Base-by-base conservation (phyloP, 2,888 invertebrate genomes). In the Agrenia bidenticulata region DNA sequence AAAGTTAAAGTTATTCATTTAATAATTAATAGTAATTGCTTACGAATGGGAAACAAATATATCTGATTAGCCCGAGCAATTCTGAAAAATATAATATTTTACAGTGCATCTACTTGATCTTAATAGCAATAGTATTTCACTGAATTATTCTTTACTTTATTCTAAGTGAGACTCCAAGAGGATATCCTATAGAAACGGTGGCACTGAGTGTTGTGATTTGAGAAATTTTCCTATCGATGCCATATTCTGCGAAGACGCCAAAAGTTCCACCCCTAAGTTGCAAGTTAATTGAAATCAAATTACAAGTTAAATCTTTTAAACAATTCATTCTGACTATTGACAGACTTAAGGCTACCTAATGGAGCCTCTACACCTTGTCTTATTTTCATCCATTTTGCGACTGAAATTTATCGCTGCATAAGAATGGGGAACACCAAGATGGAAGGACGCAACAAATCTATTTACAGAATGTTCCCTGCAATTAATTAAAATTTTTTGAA, bases 161-260 rank as follows among this genome's bases (percentile, higher is more conserved):
- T 83, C 91, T 92, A 39, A 97, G 84, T 77, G 88, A 88, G 0
- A 97, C 94, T 24, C 97, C 96, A 9, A 88, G 87, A 0, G 94
- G 93, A 27, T 91, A 84, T 1, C 95, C 95, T 19, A 96, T 82
- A 69, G 87, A 85, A 42, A 97, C 89, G 0, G 91, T 86, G 1
- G 94, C 95, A 0, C 90, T 88, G 1, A 96, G 82, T 49, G 88
- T 88, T 78, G 91, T 95, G 78, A 94, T 91, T 79, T 92, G 88
- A 0, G 95, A 93, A 27, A 97, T 86, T 79, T 92, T 93, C 77
- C 94, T 95, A 78, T 96, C 94, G 1, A 90, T 89, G 0, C 94
- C 94, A 78, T 94, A 96, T 79, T 96, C 95, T 0, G 93, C 82
- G 63, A 90, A 83, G 2, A 88, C 88, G 5, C 95, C 95, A 80